Evolutionary conservation across 1,140 invertebrate genomes (phyloP), one percentile per base, ranked within the genome.

Genomic region (Campoletis sonorensis): DNA sequence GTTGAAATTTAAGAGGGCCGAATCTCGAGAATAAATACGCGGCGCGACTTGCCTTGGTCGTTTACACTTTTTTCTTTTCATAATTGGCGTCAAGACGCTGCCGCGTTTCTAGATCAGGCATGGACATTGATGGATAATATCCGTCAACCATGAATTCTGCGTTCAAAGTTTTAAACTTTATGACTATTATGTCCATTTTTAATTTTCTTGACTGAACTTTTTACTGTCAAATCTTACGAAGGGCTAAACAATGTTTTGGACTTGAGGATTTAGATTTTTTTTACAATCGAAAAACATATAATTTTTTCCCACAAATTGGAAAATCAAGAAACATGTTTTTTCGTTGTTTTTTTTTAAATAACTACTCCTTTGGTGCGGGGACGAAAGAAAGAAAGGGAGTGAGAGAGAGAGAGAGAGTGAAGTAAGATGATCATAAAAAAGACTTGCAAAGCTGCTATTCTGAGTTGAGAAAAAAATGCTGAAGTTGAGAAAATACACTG

Each of bases 401-500:
- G 61, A 7, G 61, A 27, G 23, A 21, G 58, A 64, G 2, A 23
- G 21, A 23, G 58, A 7, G 40, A 13, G 23, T 27, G 23, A 26
- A 11, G 10, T 27, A 67, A 67, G 61, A 23, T 67, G 27, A n/a
- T 67, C 61, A 23, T 27, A 67, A 67, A 67, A 67, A 67, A 27
- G 61, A 67, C 61, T 67, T 15, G 21, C 21, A 13, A 67, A 67
- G 61, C 61, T 67, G 61, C 4, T 27, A 27, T 58, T 23, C 8
- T 10, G 26, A 26, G 61, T 58, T 58, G 23, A 67, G 15, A 67
- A 67, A 67, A 67, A 67, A 26, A 26, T 23, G 5, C 54, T 18
- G 54, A 33, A 73, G 71, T 73, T 26, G 71, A 23, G 71, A 23
- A 73, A 73, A 73, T 73, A 73, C 21, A 33, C 30, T 49, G 71